Evolutionary conservation across 2,113 vertebrate genomes (phyloP), one percentile per base, ranked within the genome.

Genomic region (Tenebrosternarchus preto): DNA sequence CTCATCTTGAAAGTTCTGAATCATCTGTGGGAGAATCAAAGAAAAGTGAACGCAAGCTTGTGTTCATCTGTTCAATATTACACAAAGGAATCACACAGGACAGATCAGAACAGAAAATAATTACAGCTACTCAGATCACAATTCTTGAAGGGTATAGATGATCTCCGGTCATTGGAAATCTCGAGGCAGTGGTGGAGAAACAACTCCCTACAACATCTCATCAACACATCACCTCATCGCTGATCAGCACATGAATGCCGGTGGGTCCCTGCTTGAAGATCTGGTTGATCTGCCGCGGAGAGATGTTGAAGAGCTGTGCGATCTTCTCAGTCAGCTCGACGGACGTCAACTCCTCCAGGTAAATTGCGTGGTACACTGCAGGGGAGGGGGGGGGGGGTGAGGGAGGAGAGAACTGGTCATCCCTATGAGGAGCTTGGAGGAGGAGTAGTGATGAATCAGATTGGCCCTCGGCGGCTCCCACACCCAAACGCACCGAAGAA

Each of bases 1-100:
- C 91, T 99, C 97, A 64, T 99, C 97, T 85, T 96, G 96, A 91
- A 98, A 97, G 87, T 98, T 99, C 88, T 97, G 97, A 80, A 98
- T 97, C 97, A 98, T 98, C 97, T 97, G 90, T 74, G 85, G 86
- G 31, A 43, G 22, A 80, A 64, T 20, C 64, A 46, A 17, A 24
- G 6, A 63, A 5, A 15, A 36, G 16, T 39, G 16, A 43, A 5
- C 17, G 63, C 4, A 3, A 24, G 19, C 39, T 77, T 19, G 20
- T 33, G 7, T 39, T 31, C 16, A 31, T 22, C 20, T 43, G 22
- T 43, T 15, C 16, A 20, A 7, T 29, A 16, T 50, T 24, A 31
- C 22, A 56, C 5, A 68, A 68, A 12, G 25, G 15, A 43, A 43
- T 39, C 3, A 2, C 27, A 36, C 29, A 69, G 20, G 17, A 69